Percentiles rank a stretch among this genome's conserved stretches.
Conservation (phyloP, 2,113 vertebrate species). For the Sprattus sprattus region DNA sequence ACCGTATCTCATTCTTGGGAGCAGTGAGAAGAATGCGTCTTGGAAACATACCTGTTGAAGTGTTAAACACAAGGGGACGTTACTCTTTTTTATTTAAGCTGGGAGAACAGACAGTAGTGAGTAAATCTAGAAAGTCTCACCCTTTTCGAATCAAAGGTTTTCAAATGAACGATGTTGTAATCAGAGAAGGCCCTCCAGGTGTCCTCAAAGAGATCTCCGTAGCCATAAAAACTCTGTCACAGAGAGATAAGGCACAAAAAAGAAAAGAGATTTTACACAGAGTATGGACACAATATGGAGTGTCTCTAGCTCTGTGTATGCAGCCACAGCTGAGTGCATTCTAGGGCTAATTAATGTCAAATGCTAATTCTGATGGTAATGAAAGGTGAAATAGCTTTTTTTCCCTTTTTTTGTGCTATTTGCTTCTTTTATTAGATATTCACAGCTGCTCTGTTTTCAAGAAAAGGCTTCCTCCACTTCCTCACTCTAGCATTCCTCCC, state of each 20-base stretch:
- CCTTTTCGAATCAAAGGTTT: conserved; percentile 88
- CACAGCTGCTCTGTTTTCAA: not conserved
- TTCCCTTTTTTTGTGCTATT: not conserved
- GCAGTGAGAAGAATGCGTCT: conserved; percentile 87
- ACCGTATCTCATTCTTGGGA: conserved; percentile 94
- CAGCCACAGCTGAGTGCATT: not conserved
- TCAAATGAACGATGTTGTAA: conserved; percentile 86
- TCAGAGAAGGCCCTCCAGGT: conserved; percentile 91
- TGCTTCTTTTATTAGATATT: not conserved
- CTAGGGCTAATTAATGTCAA: not conserved
- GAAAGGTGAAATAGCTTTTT: not conserved
- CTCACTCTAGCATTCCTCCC: not conserved
- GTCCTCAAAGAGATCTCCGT: conserved; percentile 92
- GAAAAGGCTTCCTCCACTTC: not conserved
- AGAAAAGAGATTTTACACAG: not conserved
- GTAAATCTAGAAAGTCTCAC: conserved; percentile 65
- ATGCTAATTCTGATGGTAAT: not conserved
- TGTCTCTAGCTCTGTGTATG: not conserved
- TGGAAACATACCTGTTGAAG: conserved; percentile 87
- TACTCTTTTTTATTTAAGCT: not conserved
- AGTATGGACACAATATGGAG: not conserved
- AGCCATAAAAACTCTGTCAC: conserved; percentile 85
- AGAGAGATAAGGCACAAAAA: conserved; percentile 32
- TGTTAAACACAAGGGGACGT: not conserved
- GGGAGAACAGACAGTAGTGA: not conserved